These are phyloP conservation scores for Caenorhabditis becei DNA, from an alignment of 2,888 invertebrate species.

Conservation along the genomic window DNA sequence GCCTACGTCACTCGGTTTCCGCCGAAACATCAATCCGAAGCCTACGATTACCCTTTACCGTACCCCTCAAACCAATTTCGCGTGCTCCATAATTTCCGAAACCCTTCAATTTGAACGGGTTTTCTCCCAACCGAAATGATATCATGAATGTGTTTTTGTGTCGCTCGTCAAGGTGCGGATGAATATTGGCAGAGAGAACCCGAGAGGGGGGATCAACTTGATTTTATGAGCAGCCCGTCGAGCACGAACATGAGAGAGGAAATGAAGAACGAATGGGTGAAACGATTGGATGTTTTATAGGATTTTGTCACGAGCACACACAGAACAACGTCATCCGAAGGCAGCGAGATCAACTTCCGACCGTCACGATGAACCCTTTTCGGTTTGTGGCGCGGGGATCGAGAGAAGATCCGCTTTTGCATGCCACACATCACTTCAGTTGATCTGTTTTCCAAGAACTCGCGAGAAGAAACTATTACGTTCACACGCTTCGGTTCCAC, in stretches of 20 bases:
- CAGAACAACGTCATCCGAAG: constrained; percentile 24
- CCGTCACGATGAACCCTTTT: constrained; percentile 26
- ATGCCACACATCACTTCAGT: not conserved
- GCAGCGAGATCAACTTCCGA: constrained; percentile 34
- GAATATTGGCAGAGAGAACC: not conserved
- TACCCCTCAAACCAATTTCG: not conserved
- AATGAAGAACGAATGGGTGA: not conserved
- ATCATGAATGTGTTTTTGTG: not conserved
- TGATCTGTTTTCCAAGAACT: not conserved
- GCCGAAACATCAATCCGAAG: too few species aligned
- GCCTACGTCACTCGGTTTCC: too few species aligned
- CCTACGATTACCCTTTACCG: not conserved
- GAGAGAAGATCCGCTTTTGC: not conserved
- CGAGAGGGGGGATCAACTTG: constrained; percentile 9
- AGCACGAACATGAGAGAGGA: constrained; percentile 7
- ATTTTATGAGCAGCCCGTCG: constrained; percentile 25
- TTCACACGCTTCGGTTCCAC: too few species aligned
- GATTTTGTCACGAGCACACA: constrained; percentile 1
- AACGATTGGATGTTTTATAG: constrained; percentile 29
- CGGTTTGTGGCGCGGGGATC: constrained; percentile 14
- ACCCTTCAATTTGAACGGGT: constrained; percentile 15
- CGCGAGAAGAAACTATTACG: too few species aligned
- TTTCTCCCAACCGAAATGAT: not conserved
- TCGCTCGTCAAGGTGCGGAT: not conserved
- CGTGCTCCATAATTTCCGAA: not conserved